Base-by-base conservation (phyloP, 1,140 invertebrate genomes). In the Aphidius ervi region DNA sequence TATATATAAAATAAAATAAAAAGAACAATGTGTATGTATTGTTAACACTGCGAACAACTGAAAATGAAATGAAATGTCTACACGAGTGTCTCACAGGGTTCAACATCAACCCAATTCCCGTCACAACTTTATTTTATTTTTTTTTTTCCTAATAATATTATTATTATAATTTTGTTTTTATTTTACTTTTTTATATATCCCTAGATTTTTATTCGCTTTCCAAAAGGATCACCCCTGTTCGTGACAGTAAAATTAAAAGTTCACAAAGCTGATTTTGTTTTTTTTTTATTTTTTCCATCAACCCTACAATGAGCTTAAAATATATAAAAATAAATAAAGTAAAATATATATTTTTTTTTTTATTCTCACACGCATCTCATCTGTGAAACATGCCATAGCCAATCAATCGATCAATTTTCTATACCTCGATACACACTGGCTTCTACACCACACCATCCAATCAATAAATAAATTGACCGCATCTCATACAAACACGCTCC, bases 231-330 rank as follows among this genome's bases (percentile, higher is more conserved):
- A 40, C 7, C 52, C 41, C 40, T 40, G 41, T 8, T 7, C 45
- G 41, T 50, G 59, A 61, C 59, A 61, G 54, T 9, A 41, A 53
- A 61, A 61, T 61, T 61, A 61, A 61, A 61, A 61, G 16, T 61
- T 61, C 10, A 20, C 46, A 46, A 23, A 56, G 40, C 47, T 61
- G 9, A 61, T 61, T 61, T 40, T 20, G 10, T 54, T 9, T 48
- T 56, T 20, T 61, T 49, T 50, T 40, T 56, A 45, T 23, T 3
- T 31, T 31, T 23, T 20, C 31, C 46, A 61, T 56, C 56, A 56
- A 61, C 9, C 37, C 42, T 9, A 56, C 6, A 56, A 61, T 40
- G 5, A 52, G 10, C n/a, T 41, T 5, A 54, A 42, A 40, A 7
- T 39, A 6, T 41, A 6, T 41, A 31, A 3, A 31, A 3, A 31